Evolutionary conservation across 2,888 invertebrate species (phyloP).

Genomic region (Cantharis lateralis): DNA sequence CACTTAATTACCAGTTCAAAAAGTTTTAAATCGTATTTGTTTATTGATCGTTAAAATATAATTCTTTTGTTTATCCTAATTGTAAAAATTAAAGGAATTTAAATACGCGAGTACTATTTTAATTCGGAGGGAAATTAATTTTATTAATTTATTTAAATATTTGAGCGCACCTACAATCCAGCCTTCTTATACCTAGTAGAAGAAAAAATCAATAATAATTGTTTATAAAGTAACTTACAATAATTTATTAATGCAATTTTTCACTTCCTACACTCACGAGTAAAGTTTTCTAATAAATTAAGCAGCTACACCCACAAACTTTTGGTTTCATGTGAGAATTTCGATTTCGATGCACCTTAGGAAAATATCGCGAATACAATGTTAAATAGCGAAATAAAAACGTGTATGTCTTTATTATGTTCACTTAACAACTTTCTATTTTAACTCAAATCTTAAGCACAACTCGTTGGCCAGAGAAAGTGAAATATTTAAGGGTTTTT

Average conservation of each 20-base stretch:
- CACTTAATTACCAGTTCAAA: not conserved
- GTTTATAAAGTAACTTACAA: not conserved
- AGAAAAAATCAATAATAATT: not conserved
- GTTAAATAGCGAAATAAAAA: not conserved
- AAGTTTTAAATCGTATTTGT: not conserved
- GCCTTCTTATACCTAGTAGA: not conserved
- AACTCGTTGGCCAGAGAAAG: slow-evolving; percentile 11
- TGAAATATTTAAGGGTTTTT: slow-evolving; percentile 22
- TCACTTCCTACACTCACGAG: not conserved
- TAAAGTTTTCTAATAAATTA: not conserved
- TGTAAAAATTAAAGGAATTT: too few species aligned
- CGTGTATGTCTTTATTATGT: not conserved
- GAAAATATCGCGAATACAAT: not conserved
- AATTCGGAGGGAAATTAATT: not conserved
- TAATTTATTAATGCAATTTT: not conserved
- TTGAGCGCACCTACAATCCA: not conserved
- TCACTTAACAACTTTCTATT: slow-evolving; percentile 16
- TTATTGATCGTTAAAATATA: not conserved
- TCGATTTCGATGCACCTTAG: not conserved
- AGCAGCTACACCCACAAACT: not conserved
- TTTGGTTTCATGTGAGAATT: not conserved
- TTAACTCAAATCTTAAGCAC: slow-evolving; percentile 8
- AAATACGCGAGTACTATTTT: too few species aligned
- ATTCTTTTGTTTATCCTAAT: not conserved
- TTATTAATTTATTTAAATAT: not conserved